These are phyloP conservation scores for Pseudomyrmex cubaensis DNA, from an alignment of 1,140 invertebrate species.

Conservation along the genomic window DNA sequence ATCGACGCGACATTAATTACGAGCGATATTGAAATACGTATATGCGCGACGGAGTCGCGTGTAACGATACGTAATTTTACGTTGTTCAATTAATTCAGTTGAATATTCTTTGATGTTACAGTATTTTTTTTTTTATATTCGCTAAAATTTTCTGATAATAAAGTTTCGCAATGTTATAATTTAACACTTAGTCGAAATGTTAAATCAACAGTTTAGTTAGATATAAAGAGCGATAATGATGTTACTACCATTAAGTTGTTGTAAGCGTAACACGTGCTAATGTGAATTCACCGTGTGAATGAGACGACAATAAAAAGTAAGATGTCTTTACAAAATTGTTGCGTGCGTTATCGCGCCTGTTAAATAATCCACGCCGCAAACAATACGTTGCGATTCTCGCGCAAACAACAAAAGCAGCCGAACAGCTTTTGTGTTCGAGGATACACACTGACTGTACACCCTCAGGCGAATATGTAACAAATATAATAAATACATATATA, in stretches of 20 bases:
- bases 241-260: neutral
- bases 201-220: neutral
- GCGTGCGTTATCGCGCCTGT: neutral
- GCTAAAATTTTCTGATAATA: neutral
- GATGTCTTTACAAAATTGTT: constrained; percentile 6
- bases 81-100: neutral
- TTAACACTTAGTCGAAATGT: neutral
- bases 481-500: neutral
- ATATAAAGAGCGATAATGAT: neutral
- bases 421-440: neutral
- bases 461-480: neutral
- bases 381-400: neutral
- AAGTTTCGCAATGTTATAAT: neutral
- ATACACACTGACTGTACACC: neutral
- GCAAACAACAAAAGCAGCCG: neutral
- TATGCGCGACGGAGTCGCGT: neutral
- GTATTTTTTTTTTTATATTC: neutral
- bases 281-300: too few species aligned
- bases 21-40: neutral
- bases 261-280: neutral
- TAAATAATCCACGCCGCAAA: constrained; percentile 20
- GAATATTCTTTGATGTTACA: too few species aligned
- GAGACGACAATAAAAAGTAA: neutral
- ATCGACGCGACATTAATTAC: constrained; percentile 13
- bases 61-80: neutral